Base-by-base conservation (phyloP, 2,888 invertebrate species). In the Agriopis aurantiaria region DNA sequence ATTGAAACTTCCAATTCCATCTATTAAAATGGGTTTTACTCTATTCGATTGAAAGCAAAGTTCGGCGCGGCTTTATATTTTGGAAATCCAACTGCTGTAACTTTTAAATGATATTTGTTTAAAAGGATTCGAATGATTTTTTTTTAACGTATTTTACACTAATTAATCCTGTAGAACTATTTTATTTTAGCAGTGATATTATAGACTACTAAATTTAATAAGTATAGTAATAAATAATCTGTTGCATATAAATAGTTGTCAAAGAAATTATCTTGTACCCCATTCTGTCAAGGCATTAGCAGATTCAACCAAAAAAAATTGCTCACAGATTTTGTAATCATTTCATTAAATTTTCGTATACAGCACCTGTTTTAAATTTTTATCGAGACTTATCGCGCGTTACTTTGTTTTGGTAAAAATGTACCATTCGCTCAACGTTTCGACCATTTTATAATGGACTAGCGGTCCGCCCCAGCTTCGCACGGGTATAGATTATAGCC, bases 31-130 rank as follows among this genome's bases (percentile, higher is more conserved):
- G 83, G 87, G 78, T 87, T 86, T 84, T 80, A 80, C 78, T 84
- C 78, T 75, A 80, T 83, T 81, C 82, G 82, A 83, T 82, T 90
- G 80, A 91, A 86, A 90, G 91, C 87, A 90, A 92, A 92, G 91
- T 92, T 77, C 81, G 81, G 82, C 78, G 79, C 83, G 82, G 85
- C 81, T 81, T 85, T 84, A 86, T 86, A 89, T 90, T 90, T 90
- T 88, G 79, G 80, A 88, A 86, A 84, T 85, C 81, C 75, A 81
- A 79, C 78, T 79, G 75, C 72, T 76, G 74, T 77, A 81, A 82
- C 84, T 86, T 87, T 83, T 84, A 85, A 81, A 80, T 78, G 75
- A 75, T 71, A 65, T 70, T 75, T 73, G 77, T 74, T 72, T 64
- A 65, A 73, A 75, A 74, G 48, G 43, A 45, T 49, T 60, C 7